phyloP scores from a whole-genome alignment of 2,797 vertebrate genomes.

The Cetoscarus ocellatus region DNA sequence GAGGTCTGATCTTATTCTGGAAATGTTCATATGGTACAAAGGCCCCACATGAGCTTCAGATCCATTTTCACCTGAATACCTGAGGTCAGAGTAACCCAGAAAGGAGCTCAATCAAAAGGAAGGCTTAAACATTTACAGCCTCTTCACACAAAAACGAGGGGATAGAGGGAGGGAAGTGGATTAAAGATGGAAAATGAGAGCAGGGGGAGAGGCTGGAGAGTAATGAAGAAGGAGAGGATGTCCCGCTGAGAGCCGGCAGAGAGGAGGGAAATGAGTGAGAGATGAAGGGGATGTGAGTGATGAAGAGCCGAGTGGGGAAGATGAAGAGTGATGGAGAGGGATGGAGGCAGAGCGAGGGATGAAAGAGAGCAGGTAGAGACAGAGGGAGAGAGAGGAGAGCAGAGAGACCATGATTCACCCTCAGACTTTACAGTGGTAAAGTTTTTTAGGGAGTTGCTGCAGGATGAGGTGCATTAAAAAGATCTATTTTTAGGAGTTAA shows the following conservation, averaged over 20 bases:
- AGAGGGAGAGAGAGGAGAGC: not conserved
- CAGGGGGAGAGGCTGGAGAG: slow-evolving; percentile 1
- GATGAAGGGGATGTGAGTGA: slow-evolving; percentile 11
- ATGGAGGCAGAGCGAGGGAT: not conserved
- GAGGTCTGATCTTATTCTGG: not conserved
- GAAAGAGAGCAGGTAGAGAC: not conserved
- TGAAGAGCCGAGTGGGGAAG: slow-evolving; percentile 8
- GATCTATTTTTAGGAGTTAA: not conserved
- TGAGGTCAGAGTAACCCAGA: slow-evolving; percentile 16
- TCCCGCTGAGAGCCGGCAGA: slow-evolving; percentile 20
- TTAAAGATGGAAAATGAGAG: slow-evolving; percentile 5
- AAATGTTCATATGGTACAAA: not conserved
- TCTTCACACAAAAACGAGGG: not conserved
- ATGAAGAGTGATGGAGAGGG: slow-evolving; percentile 4
- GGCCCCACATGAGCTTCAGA: not conserved
- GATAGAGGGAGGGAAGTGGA: not conserved
- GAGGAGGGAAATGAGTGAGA: slow-evolving; percentile 5
- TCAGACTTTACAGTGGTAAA: not conserved
- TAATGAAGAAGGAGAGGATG: not conserved
- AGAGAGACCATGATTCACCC: not conserved
- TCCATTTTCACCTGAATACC: not conserved
- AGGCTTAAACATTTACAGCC: slow-evolving; percentile 3
- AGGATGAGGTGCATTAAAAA: not conserved
- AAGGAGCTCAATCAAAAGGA: slow-evolving; percentile 3
- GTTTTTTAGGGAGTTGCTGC: not conserved